Evolutionary conservation across 1,140 invertebrate genomes (phyloP).

Genomic region (Diorhabda carinulata): DNA sequence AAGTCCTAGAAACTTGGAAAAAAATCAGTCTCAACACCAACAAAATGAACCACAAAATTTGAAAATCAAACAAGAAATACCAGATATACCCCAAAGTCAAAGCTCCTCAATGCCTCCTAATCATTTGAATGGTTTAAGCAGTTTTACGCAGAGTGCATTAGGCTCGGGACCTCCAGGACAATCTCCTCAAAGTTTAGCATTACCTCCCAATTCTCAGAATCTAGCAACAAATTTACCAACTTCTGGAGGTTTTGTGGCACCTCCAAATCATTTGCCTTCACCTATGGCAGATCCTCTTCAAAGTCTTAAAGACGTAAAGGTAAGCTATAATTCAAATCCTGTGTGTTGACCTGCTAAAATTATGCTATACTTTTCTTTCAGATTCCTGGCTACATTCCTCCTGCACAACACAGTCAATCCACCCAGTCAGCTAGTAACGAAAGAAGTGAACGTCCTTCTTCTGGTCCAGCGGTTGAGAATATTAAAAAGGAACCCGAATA

Average conservation of each 20-base stretch:
- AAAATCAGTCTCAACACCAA: conserved; percentile 43
- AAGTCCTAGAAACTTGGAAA: conserved; percentile 33
- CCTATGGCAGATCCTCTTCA: conserved; percentile 65
- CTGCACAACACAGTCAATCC: conserved; percentile 29
- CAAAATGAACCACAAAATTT: conserved; percentile 68
- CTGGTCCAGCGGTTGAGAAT: conserved; percentile 32
- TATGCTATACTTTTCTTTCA: conserved; percentile 11
- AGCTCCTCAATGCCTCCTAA: conserved; percentile 12
- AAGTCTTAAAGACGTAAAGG: conserved; percentile 75
- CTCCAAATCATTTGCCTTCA: conserved; percentile 29
- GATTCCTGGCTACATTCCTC: conserved; percentile 61
- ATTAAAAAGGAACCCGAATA: conserved; percentile 67
- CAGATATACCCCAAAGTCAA: conserved; percentile 42
- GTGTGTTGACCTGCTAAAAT: neutral
- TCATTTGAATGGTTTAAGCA: conserved; percentile 19
- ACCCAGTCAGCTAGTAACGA: conserved; percentile 23
- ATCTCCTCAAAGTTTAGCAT: conserved; percentile 11
- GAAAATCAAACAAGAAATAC: conserved; percentile 74
- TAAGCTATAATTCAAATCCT: conserved; percentile 36
- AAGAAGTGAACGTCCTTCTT: conserved; percentile 34
- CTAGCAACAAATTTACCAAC: conserved; percentile 19
- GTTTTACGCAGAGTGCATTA: conserved; percentile 23
- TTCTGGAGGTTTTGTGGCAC: conserved; percentile 24
- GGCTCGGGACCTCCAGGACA: conserved; percentile 16
- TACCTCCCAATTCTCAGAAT: conserved; percentile 24